Conservation (phyloP, 2,797 vertebrate species). For the Antrozous pallidus region DNA sequence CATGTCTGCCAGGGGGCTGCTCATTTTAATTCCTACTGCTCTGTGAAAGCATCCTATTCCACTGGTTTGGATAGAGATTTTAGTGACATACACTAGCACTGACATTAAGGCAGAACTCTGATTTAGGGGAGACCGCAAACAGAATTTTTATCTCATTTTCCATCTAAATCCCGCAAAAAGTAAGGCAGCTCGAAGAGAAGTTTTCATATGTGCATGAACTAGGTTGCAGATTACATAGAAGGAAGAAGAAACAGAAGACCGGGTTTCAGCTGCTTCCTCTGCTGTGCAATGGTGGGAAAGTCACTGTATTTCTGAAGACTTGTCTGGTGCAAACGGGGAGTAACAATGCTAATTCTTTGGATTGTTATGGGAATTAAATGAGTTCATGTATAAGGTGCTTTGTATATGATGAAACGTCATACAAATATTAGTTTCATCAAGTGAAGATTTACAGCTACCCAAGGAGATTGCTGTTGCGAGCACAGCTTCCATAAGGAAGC, state of each 20-base stretch:
- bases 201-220: neutral
- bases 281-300: neutral
- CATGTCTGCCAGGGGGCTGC: neutral
- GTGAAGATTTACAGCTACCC: neutral
- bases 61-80: neutral
- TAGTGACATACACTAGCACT: neutral
- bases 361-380: neutral
- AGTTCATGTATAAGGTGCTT: neutral
- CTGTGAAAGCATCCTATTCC: neutral
- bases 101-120: neutral
- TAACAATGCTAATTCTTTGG: neutral
- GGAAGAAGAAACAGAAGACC: neutral
- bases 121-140: neutral
- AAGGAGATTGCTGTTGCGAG: neutral
- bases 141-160: neutral
- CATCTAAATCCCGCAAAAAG: neutral
- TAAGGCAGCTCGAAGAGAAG: neutral
- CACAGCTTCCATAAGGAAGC: conserved; percentile 46
- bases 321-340: neutral
- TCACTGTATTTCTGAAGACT: neutral
- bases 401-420: neutral
- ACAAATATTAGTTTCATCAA: neutral
- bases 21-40: neutral
- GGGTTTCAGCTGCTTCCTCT: neutral
- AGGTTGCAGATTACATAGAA: neutral